These are phyloP conservation scores for Corydoras maculifer DNA, from an alignment of 2,113 vertebrate species.

Conservation along the genomic window DNA sequence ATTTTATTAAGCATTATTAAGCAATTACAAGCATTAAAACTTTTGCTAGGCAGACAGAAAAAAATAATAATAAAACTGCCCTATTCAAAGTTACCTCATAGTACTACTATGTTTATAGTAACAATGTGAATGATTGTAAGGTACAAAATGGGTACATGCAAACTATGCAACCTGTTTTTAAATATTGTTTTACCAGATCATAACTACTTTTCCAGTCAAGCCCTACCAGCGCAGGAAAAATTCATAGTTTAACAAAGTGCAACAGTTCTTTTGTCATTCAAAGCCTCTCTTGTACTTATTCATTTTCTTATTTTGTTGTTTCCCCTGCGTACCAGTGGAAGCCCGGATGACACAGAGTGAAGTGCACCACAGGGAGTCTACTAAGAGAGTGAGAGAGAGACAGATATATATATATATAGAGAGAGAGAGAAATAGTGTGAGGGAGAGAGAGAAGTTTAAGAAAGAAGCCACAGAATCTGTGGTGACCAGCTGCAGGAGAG, in stretches of 20 bases:
- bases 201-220: conserved; percentile 10
- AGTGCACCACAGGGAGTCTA: conserved; percentile 28
- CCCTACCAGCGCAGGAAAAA: conserved; percentile 37
- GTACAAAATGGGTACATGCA: no score
- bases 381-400: conserved; percentile 23
- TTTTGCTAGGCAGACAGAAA: no score
- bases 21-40: no score
- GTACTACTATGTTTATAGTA: not conserved
- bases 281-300: conserved; percentile 57
- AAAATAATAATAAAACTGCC: no score
- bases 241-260: conserved; percentile 50
- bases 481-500: conserved; percentile 76
- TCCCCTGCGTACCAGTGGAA: conserved; percentile 53
- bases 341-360: conserved; percentile 33
- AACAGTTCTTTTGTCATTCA: conserved; percentile 54
- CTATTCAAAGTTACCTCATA: no score
- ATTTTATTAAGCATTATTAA: no score
- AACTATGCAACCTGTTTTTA: not conserved
- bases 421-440: conserved; percentile 21
- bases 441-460: conserved; percentile 62
- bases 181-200: not conserved
- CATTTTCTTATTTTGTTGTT: conserved; percentile 59
- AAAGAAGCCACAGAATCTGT: conserved; percentile 69
- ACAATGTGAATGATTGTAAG: not conserved
- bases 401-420: conserved; percentile 4